Percentiles rank a stretch among this genome's conserved stretches.
Evolutionary conservation across 2,888 invertebrate genomes (phyloP).

Genomic region (Pollenia amentaria): DNA sequence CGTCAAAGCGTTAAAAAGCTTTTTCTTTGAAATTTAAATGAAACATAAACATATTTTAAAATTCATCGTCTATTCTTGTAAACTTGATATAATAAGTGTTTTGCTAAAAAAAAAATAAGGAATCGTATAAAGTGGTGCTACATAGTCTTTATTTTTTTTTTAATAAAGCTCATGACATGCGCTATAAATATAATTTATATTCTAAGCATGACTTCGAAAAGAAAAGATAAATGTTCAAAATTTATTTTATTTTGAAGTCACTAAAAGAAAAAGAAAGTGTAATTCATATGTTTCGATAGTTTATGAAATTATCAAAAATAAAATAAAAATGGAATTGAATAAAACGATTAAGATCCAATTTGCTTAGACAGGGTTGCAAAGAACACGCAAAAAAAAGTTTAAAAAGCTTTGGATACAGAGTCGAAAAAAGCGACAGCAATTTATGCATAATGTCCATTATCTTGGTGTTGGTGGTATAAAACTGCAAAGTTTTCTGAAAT

Average conservation of each 20-base stretch:
- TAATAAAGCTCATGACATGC: neutral
- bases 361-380: conserved; percentile 27
- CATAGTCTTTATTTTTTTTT: neutral
- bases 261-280: neutral
- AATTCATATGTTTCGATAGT: too few species aligned
- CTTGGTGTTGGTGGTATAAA: conserved; percentile 68
- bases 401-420: conserved; percentile 59
- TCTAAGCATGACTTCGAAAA: conserved; percentile 18
- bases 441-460: conserved; percentile 37
- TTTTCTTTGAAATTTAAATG: conserved; percentile 10
- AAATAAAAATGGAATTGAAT: neutral
- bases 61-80: neutral
- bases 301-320: too few species aligned
- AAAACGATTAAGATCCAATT: neutral
- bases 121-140: neutral
- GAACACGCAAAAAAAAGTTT: conserved; percentile 48
- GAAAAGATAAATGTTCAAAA: neutral
- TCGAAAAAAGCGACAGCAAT: conserved; percentile 36
- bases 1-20: conserved; percentile 10
- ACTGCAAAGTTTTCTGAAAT: conserved; percentile 66
- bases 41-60: conserved; percentile 18
- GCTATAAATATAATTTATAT: conserved; percentile 29
- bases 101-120: too few species aligned
- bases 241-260: neutral
- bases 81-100: neutral